Evolutionary conservation across 2,113 vertebrate species (phyloP).

Genomic region (Pleuronectes platessa): DNA sequence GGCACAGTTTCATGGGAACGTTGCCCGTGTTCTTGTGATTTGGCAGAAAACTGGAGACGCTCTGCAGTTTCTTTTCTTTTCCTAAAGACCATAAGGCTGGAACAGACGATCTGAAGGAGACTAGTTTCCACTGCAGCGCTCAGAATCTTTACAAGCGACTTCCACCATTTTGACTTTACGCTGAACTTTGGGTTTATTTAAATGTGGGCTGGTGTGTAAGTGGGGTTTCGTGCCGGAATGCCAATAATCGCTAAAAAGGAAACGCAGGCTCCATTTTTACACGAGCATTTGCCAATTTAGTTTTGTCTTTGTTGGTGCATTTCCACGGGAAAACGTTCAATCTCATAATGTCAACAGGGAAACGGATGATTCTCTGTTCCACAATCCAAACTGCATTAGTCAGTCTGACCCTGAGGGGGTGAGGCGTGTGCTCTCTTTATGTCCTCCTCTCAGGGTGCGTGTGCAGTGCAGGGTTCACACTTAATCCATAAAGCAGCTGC

Average conservation of each 20-base stretch:
- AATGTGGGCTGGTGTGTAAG: background rate
- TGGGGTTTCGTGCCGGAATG: background rate
- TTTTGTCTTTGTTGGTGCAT: background rate
- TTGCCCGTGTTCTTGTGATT: constrained; percentile 6
- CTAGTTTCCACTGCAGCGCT: background rate
- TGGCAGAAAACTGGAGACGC: background rate
- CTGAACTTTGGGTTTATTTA: background rate
- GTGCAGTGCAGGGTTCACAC: too few relatives aligned
- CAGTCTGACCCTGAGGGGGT: background rate
- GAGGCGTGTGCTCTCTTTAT: background rate
- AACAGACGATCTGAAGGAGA: constrained; percentile 8
- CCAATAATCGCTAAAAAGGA: background rate
- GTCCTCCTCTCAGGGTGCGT: too few relatives aligned
- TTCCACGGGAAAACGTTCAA: background rate
- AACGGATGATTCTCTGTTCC: background rate
- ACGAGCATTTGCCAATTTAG: background rate
- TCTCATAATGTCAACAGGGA: background rate
- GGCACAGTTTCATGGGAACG: background rate
- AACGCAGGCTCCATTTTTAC: background rate
- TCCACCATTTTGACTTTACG: background rate
- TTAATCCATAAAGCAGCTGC: too few relatives aligned
- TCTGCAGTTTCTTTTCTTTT: too few relatives aligned
- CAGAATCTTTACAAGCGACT: background rate
- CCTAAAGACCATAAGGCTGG: background rate
- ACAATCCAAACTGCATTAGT: background rate